These are phyloP conservation scores for Chrosomus eos DNA, from an alignment of 2,797 vertebrate species.

Conservation along the genomic window DNA sequence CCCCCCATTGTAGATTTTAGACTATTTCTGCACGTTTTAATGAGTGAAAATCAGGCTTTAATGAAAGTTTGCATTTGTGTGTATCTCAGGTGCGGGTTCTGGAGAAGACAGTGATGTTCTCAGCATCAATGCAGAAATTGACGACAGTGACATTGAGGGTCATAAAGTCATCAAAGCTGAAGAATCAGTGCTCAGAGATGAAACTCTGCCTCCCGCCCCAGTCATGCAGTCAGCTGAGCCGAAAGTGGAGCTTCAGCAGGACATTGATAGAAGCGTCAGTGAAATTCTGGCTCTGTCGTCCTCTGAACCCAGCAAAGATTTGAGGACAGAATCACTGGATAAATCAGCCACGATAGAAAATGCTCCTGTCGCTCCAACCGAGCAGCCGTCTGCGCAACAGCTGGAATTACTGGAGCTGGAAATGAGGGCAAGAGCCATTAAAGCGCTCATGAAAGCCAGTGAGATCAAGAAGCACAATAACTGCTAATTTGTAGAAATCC, in stretches of 20 bases:
- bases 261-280: constrained; percentile 95
- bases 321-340: not conserved
- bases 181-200: constrained; percentile 59
- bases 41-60: not conserved
- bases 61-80: not conserved
- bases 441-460: constrained; percentile 96
- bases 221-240: constrained; percentile 57
- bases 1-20: not conserved
- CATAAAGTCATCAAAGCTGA: constrained; percentile 82
- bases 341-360: not conserved
- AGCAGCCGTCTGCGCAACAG: constrained; percentile 90
- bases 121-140: constrained; percentile 95
- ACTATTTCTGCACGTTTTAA: not conserved
- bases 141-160: constrained; percentile 96
- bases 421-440: constrained; percentile 97
- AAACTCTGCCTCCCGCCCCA: constrained; percentile 12
- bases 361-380: not conserved
- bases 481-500: not conserved
- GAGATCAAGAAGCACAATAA: constrained; percentile 80
- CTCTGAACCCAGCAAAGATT: constrained; percentile 66
- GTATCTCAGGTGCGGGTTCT: constrained; percentile 69
- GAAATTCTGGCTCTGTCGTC: constrained; percentile 89
- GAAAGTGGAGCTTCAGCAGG: constrained; percentile 88
- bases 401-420: constrained; percentile 95
- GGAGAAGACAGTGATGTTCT: constrained; percentile 96